Percentiles rank a stretch among this genome's conserved stretches.
These are phyloP conservation scores for Sarcophaga bullata DNA, from an alignment of 1,140 invertebrate genomes.

Conservation along the genomic window DNA sequence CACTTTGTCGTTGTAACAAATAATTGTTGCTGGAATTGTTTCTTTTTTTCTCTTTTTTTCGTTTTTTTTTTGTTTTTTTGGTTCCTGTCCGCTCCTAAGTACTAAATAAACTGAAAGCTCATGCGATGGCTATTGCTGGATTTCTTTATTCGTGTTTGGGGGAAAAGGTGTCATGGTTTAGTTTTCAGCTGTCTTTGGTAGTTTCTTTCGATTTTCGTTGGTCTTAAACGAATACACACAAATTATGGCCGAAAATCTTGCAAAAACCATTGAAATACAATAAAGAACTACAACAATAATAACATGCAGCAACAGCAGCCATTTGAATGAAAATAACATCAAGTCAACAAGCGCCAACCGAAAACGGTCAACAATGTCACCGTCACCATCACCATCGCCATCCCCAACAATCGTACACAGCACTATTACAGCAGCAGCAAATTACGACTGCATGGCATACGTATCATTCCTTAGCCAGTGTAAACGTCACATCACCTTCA, in stretches of 20 bases:
- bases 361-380: slow-evolving; percentile 39
- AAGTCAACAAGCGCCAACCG: slow-evolving; percentile 33
- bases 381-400: not conserved
- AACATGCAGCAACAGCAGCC: slow-evolving; percentile 1
- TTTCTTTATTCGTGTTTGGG: not conserved
- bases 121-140: not conserved
- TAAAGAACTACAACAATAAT: not conserved
- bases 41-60: slow-evolving; percentile 17
- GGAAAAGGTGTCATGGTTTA: slow-evolving; percentile 28
- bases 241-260: slow-evolving; percentile 30
- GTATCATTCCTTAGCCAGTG: too few relatives aligned
- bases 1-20: slow-evolving; percentile 38
- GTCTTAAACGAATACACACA: slow-evolving; percentile 26
- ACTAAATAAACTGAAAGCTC: not conserved
- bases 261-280: slow-evolving; percentile 13
- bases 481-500: not conserved
- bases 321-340: not conserved
- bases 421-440: not conserved
- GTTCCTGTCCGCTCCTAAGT: not conserved
- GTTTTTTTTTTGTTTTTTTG: not conserved
- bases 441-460: not conserved
- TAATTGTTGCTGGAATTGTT: slow-evolving; percentile 24
- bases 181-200: not conserved
- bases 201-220: not conserved
- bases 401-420: not conserved